phyloP scores from a whole-genome alignment of 2,888 invertebrate genomes.

The Nymphalis c-album region DNA sequence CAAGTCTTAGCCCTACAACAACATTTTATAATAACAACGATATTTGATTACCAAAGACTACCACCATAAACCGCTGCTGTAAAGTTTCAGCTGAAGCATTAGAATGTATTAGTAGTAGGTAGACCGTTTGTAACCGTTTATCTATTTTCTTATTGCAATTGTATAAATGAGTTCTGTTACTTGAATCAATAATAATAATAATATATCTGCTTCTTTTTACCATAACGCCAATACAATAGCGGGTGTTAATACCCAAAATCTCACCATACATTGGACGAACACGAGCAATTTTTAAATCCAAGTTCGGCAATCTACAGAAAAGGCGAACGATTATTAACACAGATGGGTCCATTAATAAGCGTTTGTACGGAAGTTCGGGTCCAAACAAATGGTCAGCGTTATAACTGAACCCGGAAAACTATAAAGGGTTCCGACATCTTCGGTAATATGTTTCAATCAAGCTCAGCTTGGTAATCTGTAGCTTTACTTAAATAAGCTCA shows the following conservation, averaged over 20 bases:
- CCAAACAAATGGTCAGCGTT: conserved; percentile 30
- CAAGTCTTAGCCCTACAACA: too few species aligned
- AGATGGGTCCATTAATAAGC: conserved; percentile 32
- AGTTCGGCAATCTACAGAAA: conserved; percentile 7
- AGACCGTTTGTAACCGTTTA: too few species aligned
- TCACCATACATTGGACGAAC: conserved; percentile 4
- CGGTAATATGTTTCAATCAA: conserved; percentile 28
- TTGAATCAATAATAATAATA: too few species aligned
- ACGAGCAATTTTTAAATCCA: not conserved
- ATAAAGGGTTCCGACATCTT: conserved; percentile 11
- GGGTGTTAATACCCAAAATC: not conserved
- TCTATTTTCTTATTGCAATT: too few species aligned
- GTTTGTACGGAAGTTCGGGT: conserved; percentile 20
- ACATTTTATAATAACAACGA: too few species aligned
- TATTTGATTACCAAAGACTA: too few species aligned
- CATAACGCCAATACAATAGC: not conserved
- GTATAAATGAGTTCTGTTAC: too few species aligned
- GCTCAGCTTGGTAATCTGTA: not conserved
- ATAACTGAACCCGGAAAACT: conserved; percentile 20
- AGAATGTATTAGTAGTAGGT: too few species aligned
- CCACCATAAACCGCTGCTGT: too few species aligned
- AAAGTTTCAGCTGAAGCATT: too few species aligned
- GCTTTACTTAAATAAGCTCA: not conserved
- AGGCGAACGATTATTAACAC: conserved; percentile 22
- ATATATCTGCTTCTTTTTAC: too few species aligned